Evolutionary conservation across 2,797 vertebrate species (phyloP), one percentile per base, ranked within the genome.

Genomic region (Scleropages formosus): DNA sequence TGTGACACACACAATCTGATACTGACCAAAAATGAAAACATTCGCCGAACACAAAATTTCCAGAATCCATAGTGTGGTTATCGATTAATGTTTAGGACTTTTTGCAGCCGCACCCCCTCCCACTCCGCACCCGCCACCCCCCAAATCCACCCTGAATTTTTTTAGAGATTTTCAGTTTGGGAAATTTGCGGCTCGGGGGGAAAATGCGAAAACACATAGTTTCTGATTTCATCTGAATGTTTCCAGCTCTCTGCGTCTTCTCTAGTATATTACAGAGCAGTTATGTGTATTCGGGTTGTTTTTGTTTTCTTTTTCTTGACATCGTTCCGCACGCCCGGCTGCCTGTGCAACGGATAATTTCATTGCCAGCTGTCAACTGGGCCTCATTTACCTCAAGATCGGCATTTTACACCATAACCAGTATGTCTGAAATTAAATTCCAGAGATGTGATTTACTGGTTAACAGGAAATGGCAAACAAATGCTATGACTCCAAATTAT

Each of bases 181-280:
- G 80, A 76, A 76, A 82, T 80, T 80, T 86, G 78, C 31, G 74
- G 66, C 61, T 70, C 64, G 46, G 15, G 71, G n/a, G 69, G 56
- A 22, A 60, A 31, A 64, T 64, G 47, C 9, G 39, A 24, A 53
- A n/a, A 68, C 16, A n/a, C 74, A 53, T 47, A 39, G 58, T 81
- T 83, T 84, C 31, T 78, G 86, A 79, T 90, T 82, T 90, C 84
- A 87, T 85, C 85, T 87, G 91, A 91, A 93, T 86, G 83, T 90
- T 89, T 85, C 85, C 82, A 91, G 88, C 90, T 90, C 85, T 91
- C 84, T 89, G 85, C 79, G 93, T 91, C 88, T 85, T 90, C 90
- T 82, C 93, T 85, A 93, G 93, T 93, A 92, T 92, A 88, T 91
- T 86, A 75, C 91, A 89, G 80, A 91, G 86, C 87, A 90, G 90